Percentiles rank a stretch among this genome's conserved stretches.
phyloP scores from a whole-genome alignment of 2,888 invertebrate species.

The Aporophyla nigra region DNA sequence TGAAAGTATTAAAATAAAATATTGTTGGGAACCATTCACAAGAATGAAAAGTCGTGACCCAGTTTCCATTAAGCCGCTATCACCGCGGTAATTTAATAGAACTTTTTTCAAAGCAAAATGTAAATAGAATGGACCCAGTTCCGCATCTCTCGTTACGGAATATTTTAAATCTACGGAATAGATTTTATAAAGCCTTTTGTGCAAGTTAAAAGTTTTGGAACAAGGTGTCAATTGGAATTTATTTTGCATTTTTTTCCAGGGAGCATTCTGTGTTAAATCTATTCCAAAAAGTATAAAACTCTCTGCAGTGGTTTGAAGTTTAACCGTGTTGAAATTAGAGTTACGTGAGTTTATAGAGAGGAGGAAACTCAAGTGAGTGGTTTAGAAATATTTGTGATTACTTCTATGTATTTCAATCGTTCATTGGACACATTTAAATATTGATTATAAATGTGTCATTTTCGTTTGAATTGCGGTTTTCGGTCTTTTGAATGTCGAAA shows the following conservation, averaged over 20 bases:
- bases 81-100: slow-evolving; percentile 63
- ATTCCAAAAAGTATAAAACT: not conserved
- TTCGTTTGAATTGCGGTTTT: not conserved
- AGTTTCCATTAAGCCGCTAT: slow-evolving; percentile 64
- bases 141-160: slow-evolving; percentile 40
- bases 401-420: not conserved
- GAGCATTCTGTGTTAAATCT: not conserved
- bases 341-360: not conserved
- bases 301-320: not conserved
- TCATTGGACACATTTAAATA: not conserved
- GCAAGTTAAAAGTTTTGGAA: slow-evolving; percentile 49
- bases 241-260: slow-evolving; percentile 2
- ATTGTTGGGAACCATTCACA: slow-evolving; percentile 56
- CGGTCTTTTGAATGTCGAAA: too few relatives aligned
- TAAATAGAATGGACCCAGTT: slow-evolving; percentile 55
- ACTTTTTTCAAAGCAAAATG: slow-evolving; percentile 58
- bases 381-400: not conserved
- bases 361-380: not conserved
- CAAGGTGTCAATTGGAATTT: slow-evolving; percentile 34
- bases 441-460: not conserved
- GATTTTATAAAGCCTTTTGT: slow-evolving; percentile 40
- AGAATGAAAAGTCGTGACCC: slow-evolving; percentile 60
- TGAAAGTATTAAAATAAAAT: slow-evolving; percentile 64
- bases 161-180: slow-evolving; percentile 41
- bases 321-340: not conserved